These are phyloP conservation scores for Cephus pygmeus DNA, from an alignment of 2,888 invertebrate genomes.

Conservation along the genomic window DNA sequence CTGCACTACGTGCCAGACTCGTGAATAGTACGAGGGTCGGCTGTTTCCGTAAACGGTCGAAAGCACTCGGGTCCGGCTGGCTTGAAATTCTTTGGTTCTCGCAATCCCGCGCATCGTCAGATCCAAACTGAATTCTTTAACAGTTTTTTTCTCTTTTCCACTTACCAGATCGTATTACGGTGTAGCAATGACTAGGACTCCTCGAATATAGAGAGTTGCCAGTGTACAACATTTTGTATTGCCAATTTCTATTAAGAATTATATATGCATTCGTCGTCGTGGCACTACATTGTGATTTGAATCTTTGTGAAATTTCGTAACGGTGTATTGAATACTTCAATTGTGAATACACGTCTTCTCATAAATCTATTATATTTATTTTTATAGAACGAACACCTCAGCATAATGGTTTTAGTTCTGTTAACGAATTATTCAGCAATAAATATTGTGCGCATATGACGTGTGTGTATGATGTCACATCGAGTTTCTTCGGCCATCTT, in stretches of 20 bases:
- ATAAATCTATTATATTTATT: background rate
- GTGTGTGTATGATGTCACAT: background rate
- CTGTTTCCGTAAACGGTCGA: background rate
- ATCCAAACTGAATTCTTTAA: background rate
- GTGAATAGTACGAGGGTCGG: background rate
- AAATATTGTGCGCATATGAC: background rate
- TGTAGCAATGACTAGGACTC: background rate
- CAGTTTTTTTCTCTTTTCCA: background rate
- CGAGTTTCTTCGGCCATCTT: background rate
- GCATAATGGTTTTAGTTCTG: background rate
- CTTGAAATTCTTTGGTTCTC: background rate
- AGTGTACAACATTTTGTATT: background rate
- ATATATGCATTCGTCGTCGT: background rate
- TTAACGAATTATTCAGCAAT: background rate
- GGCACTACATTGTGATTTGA: background rate
- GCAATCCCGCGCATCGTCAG: background rate
- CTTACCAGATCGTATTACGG: background rate
- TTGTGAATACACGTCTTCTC: background rate
- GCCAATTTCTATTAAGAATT: background rate
- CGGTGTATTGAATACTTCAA: background rate
- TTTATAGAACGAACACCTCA: background rate
- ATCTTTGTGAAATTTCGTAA: background rate
- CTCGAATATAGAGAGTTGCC: background rate
- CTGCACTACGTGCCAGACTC: background rate
- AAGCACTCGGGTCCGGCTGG: background rate